Conservation (phyloP, 2,113 vertebrate genomes). For the Podilymbus podiceps region DNA sequence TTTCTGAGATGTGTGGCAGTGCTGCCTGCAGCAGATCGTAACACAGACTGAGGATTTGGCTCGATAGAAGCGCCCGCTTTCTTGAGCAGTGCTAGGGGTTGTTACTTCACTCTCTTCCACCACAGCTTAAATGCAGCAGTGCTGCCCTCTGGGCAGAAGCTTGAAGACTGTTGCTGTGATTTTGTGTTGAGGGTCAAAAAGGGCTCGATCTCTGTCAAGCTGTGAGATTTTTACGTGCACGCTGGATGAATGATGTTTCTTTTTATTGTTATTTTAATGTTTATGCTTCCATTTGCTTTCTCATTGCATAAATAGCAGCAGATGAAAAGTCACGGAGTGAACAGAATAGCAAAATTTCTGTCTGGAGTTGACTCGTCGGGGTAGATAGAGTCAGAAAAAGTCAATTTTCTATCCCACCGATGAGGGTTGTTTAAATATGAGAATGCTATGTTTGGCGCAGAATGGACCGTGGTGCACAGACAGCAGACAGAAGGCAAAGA, state of each 20-base stretch:
- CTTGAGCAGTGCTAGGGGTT: neutral
- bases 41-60: neutral
- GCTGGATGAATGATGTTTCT: neutral
- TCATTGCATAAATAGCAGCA: neutral
- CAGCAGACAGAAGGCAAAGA: neutral
- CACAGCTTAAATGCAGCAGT: neutral
- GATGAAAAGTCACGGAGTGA: neutral
- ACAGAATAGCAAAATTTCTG: neutral
- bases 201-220: neutral
- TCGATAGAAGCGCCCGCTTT: neutral
- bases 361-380: neutral
- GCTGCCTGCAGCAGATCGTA: neutral
- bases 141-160: neutral
- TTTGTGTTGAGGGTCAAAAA: neutral
- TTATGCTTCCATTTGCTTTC: neutral
- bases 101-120: neutral
- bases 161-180: neutral
- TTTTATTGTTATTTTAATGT: neutral
- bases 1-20: neutral
- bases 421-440: neutral
- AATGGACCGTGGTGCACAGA: neutral
- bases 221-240: fast-evolving
- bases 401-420: neutral
- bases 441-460: neutral
- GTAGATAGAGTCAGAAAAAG: neutral